A percentile compares a stretch with the other conserved stretches of the same genome.
Conservation (phyloP, 2,888 invertebrate species). For the Muschampia plurimacula region DNA sequence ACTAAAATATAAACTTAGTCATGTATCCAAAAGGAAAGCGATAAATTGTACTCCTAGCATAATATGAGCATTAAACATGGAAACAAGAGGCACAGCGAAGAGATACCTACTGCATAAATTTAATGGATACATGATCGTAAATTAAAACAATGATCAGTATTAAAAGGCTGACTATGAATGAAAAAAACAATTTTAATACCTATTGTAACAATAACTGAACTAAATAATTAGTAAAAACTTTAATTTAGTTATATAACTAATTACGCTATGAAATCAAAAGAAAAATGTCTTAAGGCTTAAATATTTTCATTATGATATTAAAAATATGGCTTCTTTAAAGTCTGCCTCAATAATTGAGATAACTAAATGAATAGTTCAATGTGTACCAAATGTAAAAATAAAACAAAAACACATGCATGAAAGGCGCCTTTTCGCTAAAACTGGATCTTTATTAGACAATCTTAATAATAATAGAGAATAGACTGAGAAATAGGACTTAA, state of each 20-base stretch:
- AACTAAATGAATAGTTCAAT: background rate
- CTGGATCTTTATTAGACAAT: background rate
- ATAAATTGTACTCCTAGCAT: background rate
- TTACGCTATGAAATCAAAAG: background rate
- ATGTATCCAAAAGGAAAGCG: slow-evolving; percentile 23
- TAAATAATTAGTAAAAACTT: too few species aligned
- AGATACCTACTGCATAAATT: slow-evolving; percentile 14
- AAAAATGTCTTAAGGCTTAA: background rate
- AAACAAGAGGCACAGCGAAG: slow-evolving; percentile 4
- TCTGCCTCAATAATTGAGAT: background rate
- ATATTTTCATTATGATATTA: background rate
- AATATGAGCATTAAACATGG: background rate
- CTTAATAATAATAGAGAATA: background rate
- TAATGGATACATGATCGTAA: slow-evolving; percentile 21
- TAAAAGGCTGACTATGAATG: slow-evolving; percentile 21
- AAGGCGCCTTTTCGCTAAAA: background rate
- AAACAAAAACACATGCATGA: background rate
- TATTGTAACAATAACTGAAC: background rate
- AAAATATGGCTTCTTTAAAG: background rate
- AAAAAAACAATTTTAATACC: background rate
- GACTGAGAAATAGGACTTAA: background rate
- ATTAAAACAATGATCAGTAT: slow-evolving; percentile 26
- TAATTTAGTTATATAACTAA: background rate
- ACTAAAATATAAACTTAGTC: slow-evolving; percentile 10
- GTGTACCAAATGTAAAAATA: background rate